These are phyloP conservation scores for Lithophane leautieri DNA, from an alignment of 2,888 invertebrate species.

Conservation along the genomic window DNA sequence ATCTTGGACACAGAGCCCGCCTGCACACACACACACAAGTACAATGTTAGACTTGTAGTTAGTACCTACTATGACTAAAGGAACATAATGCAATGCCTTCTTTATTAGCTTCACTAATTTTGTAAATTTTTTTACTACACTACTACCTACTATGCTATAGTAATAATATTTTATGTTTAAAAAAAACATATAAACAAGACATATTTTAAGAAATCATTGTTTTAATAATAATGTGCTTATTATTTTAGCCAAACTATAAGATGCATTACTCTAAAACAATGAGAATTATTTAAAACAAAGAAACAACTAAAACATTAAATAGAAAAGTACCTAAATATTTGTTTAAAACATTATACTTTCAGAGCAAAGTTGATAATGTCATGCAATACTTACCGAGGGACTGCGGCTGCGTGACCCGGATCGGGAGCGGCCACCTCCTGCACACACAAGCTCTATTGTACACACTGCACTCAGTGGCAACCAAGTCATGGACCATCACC, in stretches of 20 bases:
- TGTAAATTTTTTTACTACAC: background rate
- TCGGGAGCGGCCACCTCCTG: conserved; percentile 77
- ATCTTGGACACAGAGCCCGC: conserved; percentile 80
- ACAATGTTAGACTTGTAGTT: background rate
- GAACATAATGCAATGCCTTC: background rate
- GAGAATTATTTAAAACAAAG: background rate
- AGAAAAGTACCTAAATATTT: background rate
- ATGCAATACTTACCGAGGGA: conserved; percentile 78
- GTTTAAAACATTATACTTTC: background rate
- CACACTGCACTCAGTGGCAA: background rate
- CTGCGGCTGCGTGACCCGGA: conserved; percentile 78
- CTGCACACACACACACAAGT: conserved; percentile 61
- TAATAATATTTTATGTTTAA: background rate
- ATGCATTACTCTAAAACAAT: background rate
- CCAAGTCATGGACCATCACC: background rate
- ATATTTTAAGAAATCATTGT: background rate
- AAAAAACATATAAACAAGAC: no score
- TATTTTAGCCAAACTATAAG: background rate
- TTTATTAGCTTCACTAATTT: background rate
- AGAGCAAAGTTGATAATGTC: background rate
- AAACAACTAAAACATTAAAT: background rate
- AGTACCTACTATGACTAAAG: background rate
- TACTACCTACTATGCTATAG: background rate
- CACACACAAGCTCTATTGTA: conserved; percentile 38
- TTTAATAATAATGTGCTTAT: background rate